Evolutionary conservation across 2,113 vertebrate genomes (phyloP).

Genomic region (Acinonyx jubatus): DNA sequence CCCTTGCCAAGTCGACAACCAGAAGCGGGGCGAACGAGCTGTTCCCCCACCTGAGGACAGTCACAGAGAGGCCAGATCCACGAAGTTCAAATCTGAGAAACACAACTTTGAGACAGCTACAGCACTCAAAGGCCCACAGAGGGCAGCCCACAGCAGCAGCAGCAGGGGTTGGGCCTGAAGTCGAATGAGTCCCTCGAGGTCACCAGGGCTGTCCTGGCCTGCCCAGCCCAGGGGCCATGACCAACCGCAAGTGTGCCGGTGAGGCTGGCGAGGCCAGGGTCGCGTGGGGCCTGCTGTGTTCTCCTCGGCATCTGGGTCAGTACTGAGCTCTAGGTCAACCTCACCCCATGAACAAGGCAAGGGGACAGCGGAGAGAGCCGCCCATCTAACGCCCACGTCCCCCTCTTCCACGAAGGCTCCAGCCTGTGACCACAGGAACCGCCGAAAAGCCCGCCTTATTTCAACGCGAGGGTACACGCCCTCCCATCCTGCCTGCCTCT

Average conservation of each 20-base stretch:
- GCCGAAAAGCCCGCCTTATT: neutral
- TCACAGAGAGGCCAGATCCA: fast-evolving
- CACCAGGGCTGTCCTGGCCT: fast-evolving
- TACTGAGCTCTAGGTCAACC: fast-evolving
- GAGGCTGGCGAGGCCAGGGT: fast-evolving
- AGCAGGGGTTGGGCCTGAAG: fast-evolving
- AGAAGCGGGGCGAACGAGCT: fast-evolving
- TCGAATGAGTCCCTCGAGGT: fast-evolving
- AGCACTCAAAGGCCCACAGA: too few relatives aligned
- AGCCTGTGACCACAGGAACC: neutral
- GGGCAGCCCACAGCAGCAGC: fast-evolving
- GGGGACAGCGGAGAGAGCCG: fast-evolving
- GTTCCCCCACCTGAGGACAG: fast-evolving
- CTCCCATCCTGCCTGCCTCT: neutral
- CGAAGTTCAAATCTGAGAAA: fast-evolving
- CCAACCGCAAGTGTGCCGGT: fast-evolving
- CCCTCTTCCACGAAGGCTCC: fast-evolving
- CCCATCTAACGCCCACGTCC: fast-evolving
- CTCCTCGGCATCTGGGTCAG: fast-evolving
- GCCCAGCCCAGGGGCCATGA: neutral
- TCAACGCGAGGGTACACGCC: too few relatives aligned
- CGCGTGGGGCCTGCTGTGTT: fast-evolving
- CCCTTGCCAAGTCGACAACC: neutral
- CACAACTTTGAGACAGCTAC: fast-evolving
- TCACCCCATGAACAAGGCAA: fast-evolving